These are phyloP conservation scores for Mellivora capensis DNA, from an alignment of 2,113 vertebrate species.

Conservation along the genomic window DNA sequence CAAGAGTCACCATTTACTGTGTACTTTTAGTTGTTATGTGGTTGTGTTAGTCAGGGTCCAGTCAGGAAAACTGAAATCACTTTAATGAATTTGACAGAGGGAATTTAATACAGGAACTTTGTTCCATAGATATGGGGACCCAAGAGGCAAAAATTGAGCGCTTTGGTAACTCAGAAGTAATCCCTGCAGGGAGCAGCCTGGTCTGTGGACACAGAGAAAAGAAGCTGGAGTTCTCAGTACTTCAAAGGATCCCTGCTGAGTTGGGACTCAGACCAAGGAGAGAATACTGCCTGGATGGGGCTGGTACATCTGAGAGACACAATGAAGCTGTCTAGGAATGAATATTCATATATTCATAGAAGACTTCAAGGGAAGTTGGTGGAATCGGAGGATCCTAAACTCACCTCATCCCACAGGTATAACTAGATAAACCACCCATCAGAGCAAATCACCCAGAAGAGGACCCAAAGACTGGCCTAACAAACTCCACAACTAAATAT, in stretches of 20 bases:
- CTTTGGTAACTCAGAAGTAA: not conserved
- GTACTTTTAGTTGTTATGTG: not conserved
- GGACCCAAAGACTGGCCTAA: not conserved
- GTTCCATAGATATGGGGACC: not conserved
- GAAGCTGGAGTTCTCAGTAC: not conserved
- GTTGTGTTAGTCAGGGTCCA: not conserved
- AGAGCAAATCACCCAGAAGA: not conserved
- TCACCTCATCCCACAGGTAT: not conserved
- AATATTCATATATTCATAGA: not conserved
- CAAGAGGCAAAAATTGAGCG: not conserved
- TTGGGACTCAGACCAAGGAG: no score
- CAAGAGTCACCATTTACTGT: not conserved
- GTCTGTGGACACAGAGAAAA: not conserved
- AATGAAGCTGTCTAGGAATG: no score
- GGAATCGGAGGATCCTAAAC: not conserved
- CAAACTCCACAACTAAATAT: not conserved
- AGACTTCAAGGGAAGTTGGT: not conserved
- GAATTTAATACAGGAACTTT: not conserved
- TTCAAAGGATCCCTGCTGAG: not conserved
- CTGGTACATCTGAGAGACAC: not conserved
- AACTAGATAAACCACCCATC: not conserved
- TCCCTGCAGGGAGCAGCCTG: not conserved
- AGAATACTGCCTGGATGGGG: fast-evolving
- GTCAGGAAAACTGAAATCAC: not conserved
- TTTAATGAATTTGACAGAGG: not conserved